Conservation (phyloP, 2,888 invertebrate species). For the Taenaris catops region DNA sequence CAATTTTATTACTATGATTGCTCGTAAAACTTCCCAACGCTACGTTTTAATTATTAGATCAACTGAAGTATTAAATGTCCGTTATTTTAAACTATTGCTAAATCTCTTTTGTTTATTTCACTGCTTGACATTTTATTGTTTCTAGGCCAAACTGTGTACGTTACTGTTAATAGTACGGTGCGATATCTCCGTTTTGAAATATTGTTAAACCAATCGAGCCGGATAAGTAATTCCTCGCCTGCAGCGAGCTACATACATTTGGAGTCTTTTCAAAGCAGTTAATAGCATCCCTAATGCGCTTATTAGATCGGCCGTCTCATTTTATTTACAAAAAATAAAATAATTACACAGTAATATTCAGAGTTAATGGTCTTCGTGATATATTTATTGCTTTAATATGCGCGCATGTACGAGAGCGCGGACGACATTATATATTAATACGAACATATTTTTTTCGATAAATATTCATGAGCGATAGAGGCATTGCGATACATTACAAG, state of each 20-base stretch:
- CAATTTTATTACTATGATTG: constrained; percentile 39
- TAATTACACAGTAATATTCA: constrained; percentile 56
- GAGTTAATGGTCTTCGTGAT: constrained; percentile 51
- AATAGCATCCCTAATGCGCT: constrained; percentile 55
- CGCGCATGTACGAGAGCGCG: constrained; percentile 40
- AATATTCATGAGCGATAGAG: constrained; percentile 78
- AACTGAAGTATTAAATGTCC: constrained; percentile 9
- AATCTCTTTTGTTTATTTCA: constrained; percentile 12
- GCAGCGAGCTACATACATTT: constrained; percentile 42
- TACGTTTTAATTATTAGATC: constrained; percentile 14
- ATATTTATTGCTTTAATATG: constrained; percentile 63
- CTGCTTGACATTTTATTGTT: constrained; percentile 9
- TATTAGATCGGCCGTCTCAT: constrained; percentile 52
- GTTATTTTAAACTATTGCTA: constrained; percentile 11
- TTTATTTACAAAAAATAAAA: constrained; percentile 57
- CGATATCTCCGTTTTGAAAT: constrained; percentile 33
- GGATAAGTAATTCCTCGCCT: constrained; percentile 43
- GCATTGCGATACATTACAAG: constrained; percentile 70
- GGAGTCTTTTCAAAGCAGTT: constrained; percentile 37
- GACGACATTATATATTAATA: constrained; percentile 55
- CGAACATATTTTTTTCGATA: constrained; percentile 58
- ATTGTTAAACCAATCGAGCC: constrained; percentile 22
- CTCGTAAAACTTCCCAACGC: constrained; percentile 29
- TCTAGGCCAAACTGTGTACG: constrained; percentile 6
- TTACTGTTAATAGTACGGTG: constrained; percentile 30